A percentile compares a stretch with the other conserved stretches of the same genome.
phyloP scores from a whole-genome alignment of 2,797 vertebrate genomes.

The Orestias chungarensis region DNA sequence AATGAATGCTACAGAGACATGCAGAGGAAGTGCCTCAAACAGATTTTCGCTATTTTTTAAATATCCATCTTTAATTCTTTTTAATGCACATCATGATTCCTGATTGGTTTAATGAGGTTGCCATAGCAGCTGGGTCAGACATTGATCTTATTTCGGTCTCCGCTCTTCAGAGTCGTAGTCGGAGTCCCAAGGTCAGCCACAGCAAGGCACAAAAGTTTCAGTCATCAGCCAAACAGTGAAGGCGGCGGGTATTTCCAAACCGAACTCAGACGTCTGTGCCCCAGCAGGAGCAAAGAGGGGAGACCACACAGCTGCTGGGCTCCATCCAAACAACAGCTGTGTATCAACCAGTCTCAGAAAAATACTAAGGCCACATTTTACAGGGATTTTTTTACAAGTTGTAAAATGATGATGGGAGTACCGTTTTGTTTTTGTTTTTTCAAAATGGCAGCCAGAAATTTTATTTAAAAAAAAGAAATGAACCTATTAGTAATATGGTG shows the following conservation, averaged over 20 bases:
- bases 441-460: background rate
- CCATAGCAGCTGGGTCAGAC: conserved; percentile 59
- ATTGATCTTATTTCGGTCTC: conserved; percentile 46
- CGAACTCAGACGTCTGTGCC: conserved; percentile 70
- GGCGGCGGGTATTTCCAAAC: conserved; percentile 83
- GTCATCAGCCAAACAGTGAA: conserved; percentile 80
- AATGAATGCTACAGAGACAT: conserved; percentile 37
- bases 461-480: background rate
- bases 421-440: background rate
- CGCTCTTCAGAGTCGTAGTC: conserved; percentile 65
- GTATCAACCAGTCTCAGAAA: conserved; percentile 39
- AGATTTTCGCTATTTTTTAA: conserved; percentile 6
- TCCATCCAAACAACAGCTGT: conserved; percentile 61
- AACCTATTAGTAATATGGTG: background rate
- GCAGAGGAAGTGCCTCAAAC: conserved; percentile 29
- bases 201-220: conserved; percentile 75
- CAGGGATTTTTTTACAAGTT: background rate
- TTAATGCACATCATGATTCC: background rate
- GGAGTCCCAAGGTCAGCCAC: conserved; percentile 78
- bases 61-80: background rate
- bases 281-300: conserved; percentile 33
- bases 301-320: conserved; percentile 33
- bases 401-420: background rate
- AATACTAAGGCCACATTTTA: conserved; percentile 34
- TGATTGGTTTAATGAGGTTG: conserved; percentile 11